Evolutionary conservation across 1,140 invertebrate genomes (phyloP).

Genomic region (Orius insidiosus): DNA sequence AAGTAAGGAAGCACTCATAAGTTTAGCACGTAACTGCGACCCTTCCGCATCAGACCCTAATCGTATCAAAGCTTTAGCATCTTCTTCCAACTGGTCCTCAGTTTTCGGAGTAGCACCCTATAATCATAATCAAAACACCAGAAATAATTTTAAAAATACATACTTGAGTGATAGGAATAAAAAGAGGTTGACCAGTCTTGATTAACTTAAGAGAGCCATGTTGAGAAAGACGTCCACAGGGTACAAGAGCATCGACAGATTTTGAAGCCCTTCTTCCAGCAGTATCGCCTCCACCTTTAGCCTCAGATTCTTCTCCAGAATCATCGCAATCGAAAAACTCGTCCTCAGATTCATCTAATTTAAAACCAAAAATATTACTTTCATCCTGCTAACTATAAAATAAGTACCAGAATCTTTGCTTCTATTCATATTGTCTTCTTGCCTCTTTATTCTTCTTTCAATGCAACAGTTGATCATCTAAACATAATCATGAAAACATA

Average conservation of each 20-base stretch:
- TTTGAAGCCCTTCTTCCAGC: slow-evolving; percentile 33
- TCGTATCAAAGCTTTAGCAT: slow-evolving; percentile 73
- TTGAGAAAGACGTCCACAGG: slow-evolving; percentile 53
- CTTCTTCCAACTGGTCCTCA: slow-evolving; percentile 88
- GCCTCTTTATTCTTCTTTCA: slow-evolving; percentile 43
- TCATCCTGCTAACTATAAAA: too few species aligned
- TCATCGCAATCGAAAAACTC: slow-evolving; percentile 74
- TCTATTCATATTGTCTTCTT: slow-evolving; percentile 24
- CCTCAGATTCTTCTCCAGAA: slow-evolving; percentile 23
- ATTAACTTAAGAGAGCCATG: slow-evolving; percentile 48
- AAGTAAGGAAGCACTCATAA: slow-evolving; percentile 87
- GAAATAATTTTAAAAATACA: neutral
- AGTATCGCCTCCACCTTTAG: slow-evolving; percentile 27
- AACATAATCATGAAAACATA: too few species aligned
- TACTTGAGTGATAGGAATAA: slow-evolving; percentile 74
- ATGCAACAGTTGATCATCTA: slow-evolving; percentile 96
- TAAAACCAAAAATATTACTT: too few species aligned
- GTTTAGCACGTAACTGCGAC: slow-evolving; percentile 65
- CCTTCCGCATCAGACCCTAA: slow-evolving; percentile 69
- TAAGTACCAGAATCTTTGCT: slow-evolving; percentile 8
- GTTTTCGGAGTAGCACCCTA: slow-evolving; percentile 86
- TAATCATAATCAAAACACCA: neutral
- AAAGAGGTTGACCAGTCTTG: slow-evolving; percentile 51
- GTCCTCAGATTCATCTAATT: slow-evolving; percentile 38
- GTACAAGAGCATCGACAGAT: slow-evolving; percentile 26